Conservation (phyloP, 1,140 invertebrate species). For the Galendromus occidentalis region DNA sequence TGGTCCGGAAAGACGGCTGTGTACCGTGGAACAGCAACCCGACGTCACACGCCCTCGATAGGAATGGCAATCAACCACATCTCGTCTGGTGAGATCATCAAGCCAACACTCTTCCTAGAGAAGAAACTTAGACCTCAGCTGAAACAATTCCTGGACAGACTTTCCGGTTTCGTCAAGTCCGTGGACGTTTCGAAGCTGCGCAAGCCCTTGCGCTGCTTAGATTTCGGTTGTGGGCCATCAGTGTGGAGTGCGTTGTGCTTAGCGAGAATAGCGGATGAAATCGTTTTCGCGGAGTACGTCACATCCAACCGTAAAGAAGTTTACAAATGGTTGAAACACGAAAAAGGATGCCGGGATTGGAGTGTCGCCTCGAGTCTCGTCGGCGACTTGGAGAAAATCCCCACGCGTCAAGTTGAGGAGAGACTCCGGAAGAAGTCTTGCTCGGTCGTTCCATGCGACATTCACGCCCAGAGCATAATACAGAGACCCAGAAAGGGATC, state of each 20-base stretch:
- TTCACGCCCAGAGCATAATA: not conserved
- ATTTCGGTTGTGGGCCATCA: not conserved
- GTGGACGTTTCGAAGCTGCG: not conserved
- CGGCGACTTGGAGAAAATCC: not conserved
- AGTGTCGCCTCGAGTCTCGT: not conserved
- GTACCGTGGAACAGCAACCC: no score
- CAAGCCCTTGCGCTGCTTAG: not conserved
- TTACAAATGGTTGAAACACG: not conserved
- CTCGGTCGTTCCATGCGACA: constrained; percentile 2
- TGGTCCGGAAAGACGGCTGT: no score
- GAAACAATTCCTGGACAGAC: not conserved
- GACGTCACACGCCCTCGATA: not conserved
- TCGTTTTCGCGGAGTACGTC: not conserved
- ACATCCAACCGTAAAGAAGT: not conserved
- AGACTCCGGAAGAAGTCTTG: not conserved
- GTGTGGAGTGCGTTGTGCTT: not conserved
- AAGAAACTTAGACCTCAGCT: not conserved
- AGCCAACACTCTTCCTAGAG: not conserved
- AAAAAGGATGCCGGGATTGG: not conserved
- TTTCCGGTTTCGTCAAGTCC: not conserved
- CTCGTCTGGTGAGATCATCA: not conserved
- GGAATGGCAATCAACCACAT: constrained; percentile 4
- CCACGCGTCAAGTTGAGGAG: not conserved
- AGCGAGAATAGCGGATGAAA: not conserved
- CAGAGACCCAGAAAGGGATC: not conserved